These are phyloP conservation scores for Tachycineta bicolor DNA, from an alignment of 2,113 vertebrate species.

Conservation along the genomic window DNA sequence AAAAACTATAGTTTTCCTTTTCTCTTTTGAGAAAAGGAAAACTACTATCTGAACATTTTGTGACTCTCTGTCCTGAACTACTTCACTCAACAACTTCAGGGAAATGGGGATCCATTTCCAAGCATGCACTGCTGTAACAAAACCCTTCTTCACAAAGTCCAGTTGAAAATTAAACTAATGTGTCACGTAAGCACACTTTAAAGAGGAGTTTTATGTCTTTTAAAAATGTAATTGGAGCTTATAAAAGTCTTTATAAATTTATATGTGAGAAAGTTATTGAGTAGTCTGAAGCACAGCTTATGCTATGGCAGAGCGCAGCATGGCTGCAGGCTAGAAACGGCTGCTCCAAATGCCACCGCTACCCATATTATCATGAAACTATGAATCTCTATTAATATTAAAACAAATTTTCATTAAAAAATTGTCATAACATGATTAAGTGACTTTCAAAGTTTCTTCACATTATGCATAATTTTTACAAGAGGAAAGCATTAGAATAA, in stretches of 20 bases:
- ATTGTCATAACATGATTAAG: slow-evolving; percentile 71
- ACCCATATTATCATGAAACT: slow-evolving; percentile 60
- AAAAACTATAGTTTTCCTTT: not conserved
- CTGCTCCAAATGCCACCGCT: slow-evolving; percentile 53
- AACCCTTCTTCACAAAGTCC: slow-evolving; percentile 6
- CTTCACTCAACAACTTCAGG: not conserved
- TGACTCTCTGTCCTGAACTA: not conserved
- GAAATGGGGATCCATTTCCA: not conserved
- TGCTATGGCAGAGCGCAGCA: slow-evolving; percentile 26
- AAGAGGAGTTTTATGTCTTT: slow-evolving; percentile 58
- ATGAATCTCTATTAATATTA: slow-evolving; percentile 71
- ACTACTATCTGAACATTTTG: not conserved
- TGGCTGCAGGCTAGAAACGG: slow-evolving; percentile 53
- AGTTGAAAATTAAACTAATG: slow-evolving; percentile 51
- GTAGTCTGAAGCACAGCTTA: slow-evolving; percentile 58
- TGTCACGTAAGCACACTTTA: slow-evolving; percentile 51
- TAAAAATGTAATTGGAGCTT: slow-evolving; percentile 68
- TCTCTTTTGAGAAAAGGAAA: not conserved
- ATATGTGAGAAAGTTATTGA: slow-evolving; percentile 68
- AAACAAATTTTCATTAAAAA: slow-evolving; percentile 72
- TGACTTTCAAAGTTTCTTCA: slow-evolving; percentile 69
- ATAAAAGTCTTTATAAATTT: slow-evolving; percentile 74
- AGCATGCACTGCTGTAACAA: not conserved
- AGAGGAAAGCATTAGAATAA: slow-evolving; percentile 53
- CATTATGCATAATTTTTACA: slow-evolving; percentile 68